A percentile compares a stretch with the other conserved stretches of the same genome.
phyloP scores from a whole-genome alignment of 2,113 vertebrate species.

The Dissostichus mawsoni region DNA sequence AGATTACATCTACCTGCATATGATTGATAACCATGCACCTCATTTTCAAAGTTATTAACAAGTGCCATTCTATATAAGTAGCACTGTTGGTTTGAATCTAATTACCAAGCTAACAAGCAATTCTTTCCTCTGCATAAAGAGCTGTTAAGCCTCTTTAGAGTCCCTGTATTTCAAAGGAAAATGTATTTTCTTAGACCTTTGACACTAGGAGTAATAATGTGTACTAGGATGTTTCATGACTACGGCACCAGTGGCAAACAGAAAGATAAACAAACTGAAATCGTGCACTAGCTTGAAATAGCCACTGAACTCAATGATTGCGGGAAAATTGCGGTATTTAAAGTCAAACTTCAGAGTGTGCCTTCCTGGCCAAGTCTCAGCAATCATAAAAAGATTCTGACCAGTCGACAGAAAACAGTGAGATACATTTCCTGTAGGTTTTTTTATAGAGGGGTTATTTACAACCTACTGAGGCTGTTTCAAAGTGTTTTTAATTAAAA shows the following conservation, averaged over 20 bases:
- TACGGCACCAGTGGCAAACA: background rate
- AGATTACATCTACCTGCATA: too few species aligned
- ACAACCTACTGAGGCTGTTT: background rate
- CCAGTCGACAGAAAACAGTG: background rate
- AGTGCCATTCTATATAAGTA: too few species aligned
- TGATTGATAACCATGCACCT: too few species aligned
- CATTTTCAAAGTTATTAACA: too few species aligned
- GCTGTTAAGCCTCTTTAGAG: too few species aligned
- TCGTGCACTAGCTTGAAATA: conserved; percentile 5
- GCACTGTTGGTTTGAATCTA: too few species aligned
- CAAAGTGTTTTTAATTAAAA: background rate
- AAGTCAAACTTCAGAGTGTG: background rate
- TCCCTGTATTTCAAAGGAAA: too few species aligned
- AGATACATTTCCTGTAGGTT: background rate
- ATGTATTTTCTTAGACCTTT: too few species aligned
- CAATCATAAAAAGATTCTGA: background rate
- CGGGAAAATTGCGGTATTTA: conserved; percentile 5
- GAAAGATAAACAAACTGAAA: background rate
- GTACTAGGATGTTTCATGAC: too few species aligned
- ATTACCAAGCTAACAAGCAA: too few species aligned
- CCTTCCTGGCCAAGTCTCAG: background rate
- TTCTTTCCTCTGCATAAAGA: too few species aligned
- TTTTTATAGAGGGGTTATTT: background rate
- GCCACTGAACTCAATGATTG: background rate
- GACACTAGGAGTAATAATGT: too few species aligned